These are phyloP conservation scores for Molossus alvarezi DNA, from an alignment of 2,797 vertebrate genomes.

Conservation along the genomic window DNA sequence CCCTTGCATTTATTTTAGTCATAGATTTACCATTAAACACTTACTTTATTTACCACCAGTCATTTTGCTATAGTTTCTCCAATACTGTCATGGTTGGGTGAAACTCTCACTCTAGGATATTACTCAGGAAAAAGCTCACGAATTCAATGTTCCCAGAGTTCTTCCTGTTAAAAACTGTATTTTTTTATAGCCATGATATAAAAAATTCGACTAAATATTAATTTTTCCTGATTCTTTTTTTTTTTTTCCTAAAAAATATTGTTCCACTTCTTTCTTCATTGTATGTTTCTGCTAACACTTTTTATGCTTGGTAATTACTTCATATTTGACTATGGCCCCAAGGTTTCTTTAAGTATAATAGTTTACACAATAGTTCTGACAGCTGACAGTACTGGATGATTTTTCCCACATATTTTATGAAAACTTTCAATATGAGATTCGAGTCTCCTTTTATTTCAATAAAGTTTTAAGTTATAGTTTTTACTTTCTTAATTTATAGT, in stretches of 20 bases:
- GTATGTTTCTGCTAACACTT: background rate
- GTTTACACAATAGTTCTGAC: background rate
- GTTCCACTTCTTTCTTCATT: background rate
- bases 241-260: background rate
- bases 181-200: background rate
- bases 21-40: background rate
- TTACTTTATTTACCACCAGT: background rate
- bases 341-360: background rate
- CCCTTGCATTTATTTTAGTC: background rate
- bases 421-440: background rate
- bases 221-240: background rate
- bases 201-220: background rate
- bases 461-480: background rate
- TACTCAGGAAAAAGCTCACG: background rate
- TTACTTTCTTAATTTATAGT: background rate
- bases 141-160: background rate
- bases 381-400: background rate
- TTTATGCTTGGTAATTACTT: background rate
- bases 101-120: background rate
- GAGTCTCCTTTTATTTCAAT: constrained; percentile 1
- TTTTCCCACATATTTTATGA: background rate
- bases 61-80: background rate
- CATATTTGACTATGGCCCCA: background rate
- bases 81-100: background rate
- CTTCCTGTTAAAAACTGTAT: constrained; percentile 24